Evolutionary conservation across 2,113 vertebrate genomes (phyloP).

Genomic region (Pelusios castaneus): DNA sequence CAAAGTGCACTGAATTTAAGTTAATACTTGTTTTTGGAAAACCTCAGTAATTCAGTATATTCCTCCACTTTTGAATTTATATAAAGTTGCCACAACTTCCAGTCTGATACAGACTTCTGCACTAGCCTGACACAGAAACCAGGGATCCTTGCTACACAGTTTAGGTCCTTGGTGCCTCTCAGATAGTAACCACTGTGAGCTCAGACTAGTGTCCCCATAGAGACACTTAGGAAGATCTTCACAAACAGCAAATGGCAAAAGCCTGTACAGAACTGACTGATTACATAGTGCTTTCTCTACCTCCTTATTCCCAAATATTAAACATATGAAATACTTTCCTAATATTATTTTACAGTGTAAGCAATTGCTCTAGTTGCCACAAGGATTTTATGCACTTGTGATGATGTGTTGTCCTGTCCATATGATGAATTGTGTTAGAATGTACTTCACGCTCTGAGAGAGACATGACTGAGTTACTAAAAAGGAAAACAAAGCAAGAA

Average conservation of each 20-base stretch:
- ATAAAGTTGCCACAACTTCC: constrained; percentile 41
- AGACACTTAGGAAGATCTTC: constrained; percentile 2
- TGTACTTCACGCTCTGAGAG: too few species aligned
- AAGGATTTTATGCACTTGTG: neutral
- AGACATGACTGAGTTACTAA: too few species aligned
- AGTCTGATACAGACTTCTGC: neutral
- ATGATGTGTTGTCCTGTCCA: too few species aligned
- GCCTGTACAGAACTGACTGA: neutral
- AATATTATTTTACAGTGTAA: neutral
- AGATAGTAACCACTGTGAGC: neutral
- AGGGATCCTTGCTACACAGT: constrained; percentile 28
- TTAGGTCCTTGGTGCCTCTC: constrained; percentile 3
- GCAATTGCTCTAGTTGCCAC: neutral
- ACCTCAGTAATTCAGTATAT: neutral
- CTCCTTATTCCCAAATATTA: neutral
- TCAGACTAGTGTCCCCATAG: neutral
- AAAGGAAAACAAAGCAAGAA: too few species aligned
- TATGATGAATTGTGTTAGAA: neutral
- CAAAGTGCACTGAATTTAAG: constrained; percentile 25
- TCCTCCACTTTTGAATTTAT: constrained; percentile 32
- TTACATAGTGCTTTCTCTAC: neutral
- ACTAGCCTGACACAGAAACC: constrained; percentile 38
- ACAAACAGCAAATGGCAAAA: neutral
- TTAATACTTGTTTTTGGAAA: constrained; percentile 25
- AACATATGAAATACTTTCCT: neutral